Evolutionary conservation across 2,888 invertebrate genomes (phyloP), one percentile per base, ranked within the genome.

Genomic region (Hipparchia semele): DNA sequence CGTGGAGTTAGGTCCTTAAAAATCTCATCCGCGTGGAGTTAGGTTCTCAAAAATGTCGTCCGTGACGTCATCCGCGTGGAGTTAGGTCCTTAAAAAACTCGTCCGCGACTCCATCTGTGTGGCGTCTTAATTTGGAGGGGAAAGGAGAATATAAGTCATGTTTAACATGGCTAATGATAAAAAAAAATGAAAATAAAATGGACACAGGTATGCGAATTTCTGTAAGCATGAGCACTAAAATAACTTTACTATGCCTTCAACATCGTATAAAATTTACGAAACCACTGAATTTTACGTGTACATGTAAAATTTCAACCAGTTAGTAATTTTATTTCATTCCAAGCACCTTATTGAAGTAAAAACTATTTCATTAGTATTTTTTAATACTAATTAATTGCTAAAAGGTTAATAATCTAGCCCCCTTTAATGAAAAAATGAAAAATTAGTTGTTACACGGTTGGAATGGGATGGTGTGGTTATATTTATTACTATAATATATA

Each of bases 391-490:
- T 33, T 39, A 60, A 39, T 5, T 53, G 53, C 10, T 23, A 58
- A 60, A 5, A 60, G 0, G 10, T 60, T 39, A 39, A 39, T 39
- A 60, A 10, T 12, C 10, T 6, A 39, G 5, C 6, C 59, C 59
- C 59, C 59, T 60, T 58, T 58, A n/a, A n/a, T n/a, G n/a, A n/a
- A n/a, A n/a, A n/a, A n/a, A 60, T 12, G 39, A 60, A 33, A 9
- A 10, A 5, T 33, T 53, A 10, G 67, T 39, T 12, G n/a, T 68
- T 49, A 49, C 10, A 49, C 33, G 9, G n/a, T 69, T 65, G 64
- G 51, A 70, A 73, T 73, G 73, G 73, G 73, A 73, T 70, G 70
- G 73, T 54, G 62, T 62, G 39, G 54, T 46, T 54, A 54, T 6
- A 53, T n/a, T 65, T 60, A 59, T 70, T 70, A 23, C 23, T 23